phyloP scores from a whole-genome alignment of 2,797 vertebrate genomes.

The Phyllotis vaccarum region DNA sequence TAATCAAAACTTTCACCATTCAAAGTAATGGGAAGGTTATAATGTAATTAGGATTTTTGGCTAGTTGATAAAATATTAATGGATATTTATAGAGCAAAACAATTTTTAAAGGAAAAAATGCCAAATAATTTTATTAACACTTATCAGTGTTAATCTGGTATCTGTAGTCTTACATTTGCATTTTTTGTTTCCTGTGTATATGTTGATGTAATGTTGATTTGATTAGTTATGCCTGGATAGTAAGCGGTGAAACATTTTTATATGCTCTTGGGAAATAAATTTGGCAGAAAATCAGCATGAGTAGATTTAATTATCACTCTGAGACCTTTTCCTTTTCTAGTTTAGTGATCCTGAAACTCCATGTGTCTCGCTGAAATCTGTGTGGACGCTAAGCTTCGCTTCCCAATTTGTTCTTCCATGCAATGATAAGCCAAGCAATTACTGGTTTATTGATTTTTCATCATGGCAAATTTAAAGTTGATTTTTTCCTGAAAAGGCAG shows the following conservation, averaged over 20 bases:
- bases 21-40: constrained; percentile 47
- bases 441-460: constrained; percentile 99
- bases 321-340: constrained; percentile 93
- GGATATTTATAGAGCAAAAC: neutral
- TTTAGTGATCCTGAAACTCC: constrained; percentile 89
- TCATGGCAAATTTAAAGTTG: constrained; percentile 96
- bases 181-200: constrained; percentile 82
- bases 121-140: constrained; percentile 64
- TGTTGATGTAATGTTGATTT: constrained; percentile 87
- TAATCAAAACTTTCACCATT: constrained; percentile 48
- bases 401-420: constrained; percentile 93
- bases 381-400: constrained; percentile 91
- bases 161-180: constrained; percentile 81
- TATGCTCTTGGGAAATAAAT: constrained; percentile 98
- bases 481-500: constrained; percentile 92
- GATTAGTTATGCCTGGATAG: constrained; percentile 95
- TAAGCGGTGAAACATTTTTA: constrained; percentile 93
- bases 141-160: constrained; percentile 40
- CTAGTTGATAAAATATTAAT: constrained; percentile 32
- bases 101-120: neutral
- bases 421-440: constrained; percentile 98
- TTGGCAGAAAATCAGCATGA: constrained; percentile 99
- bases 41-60: constrained; percentile 45
- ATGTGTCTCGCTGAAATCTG: constrained; percentile 88
- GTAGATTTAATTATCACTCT: constrained; percentile 99